phyloP scores from a whole-genome alignment of 2,888 invertebrate species.

The Anaspis maculata region DNA sequence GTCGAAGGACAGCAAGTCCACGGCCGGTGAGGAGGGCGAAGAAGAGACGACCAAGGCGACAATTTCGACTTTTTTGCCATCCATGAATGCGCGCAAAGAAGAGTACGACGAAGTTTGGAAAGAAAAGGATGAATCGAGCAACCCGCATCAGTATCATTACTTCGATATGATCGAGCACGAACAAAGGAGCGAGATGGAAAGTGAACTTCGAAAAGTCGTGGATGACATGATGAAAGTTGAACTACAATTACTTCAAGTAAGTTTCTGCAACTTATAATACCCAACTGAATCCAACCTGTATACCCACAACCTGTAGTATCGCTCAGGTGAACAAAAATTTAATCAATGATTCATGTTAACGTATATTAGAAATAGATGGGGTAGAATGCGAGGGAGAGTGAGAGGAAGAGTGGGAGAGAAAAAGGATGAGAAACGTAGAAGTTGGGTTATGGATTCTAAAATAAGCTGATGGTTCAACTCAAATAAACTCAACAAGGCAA shows the following conservation, averaged over 20 bases:
- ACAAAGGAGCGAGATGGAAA: constrained; percentile 74
- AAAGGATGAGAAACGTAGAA: no score
- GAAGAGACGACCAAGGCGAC: constrained; percentile 60
- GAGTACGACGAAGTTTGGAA: constrained; percentile 81
- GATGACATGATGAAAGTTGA: constrained; percentile 70
- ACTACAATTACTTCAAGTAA: constrained; percentile 57
- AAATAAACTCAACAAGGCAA: no score
- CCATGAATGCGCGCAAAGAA: constrained; percentile 62
- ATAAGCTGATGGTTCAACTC: no score
- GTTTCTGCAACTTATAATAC: no score
- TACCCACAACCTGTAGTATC: no score
- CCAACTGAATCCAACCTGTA: no score
- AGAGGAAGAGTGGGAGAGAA: no score
- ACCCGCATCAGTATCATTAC: constrained; percentile 69
- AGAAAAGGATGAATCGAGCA: constrained; percentile 65
- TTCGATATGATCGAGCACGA: constrained; percentile 76
- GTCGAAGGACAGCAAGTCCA: constrained; percentile 49
- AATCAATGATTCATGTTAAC: no score
- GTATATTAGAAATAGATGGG: no score
- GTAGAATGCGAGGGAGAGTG: no score
- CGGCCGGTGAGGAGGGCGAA: constrained; percentile 50
- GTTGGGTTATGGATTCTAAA: no score
- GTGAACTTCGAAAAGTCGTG: constrained; percentile 71
- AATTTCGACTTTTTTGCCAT: constrained; percentile 63
- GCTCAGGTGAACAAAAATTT: no score